A percentile compares a stretch with the other conserved stretches of the same genome.
Evolutionary conservation across 2,888 invertebrate species (phyloP).

Genomic region (Acrocera orbiculus): DNA sequence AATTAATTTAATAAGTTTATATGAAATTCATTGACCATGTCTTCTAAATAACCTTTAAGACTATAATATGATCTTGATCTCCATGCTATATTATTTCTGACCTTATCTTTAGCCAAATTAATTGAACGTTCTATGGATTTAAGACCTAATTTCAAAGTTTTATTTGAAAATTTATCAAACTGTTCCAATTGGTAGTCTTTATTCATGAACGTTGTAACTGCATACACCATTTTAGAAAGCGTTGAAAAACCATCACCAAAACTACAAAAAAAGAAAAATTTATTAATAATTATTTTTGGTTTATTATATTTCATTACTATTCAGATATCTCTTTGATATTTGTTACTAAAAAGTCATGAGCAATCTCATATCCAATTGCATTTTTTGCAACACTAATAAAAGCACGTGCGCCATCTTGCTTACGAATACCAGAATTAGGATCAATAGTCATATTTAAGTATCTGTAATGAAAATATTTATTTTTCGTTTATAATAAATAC

Average conservation of each 20-base stretch:
- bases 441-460: slow-evolving; percentile 35
- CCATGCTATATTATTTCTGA: slow-evolving; percentile 31
- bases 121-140: slow-evolving; percentile 25
- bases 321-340: slow-evolving; percentile 30
- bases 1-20: slow-evolving; percentile 17
- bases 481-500: background rate
- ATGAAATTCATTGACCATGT: slow-evolving; percentile 26
- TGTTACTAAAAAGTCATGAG: slow-evolving; percentile 37
- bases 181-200: slow-evolving; percentile 32
- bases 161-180: slow-evolving; percentile 22
- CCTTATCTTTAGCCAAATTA: slow-evolving; percentile 27
- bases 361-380: slow-evolving; percentile 39
- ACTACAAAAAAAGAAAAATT: slow-evolving; percentile 18
- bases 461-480: slow-evolving; percentile 20
- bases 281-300: background rate
- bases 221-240: slow-evolving; percentile 35
- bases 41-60: slow-evolving; percentile 25
- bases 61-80: slow-evolving; percentile 27
- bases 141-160: slow-evolving; percentile 23
- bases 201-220: slow-evolving; percentile 36
- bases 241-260: slow-evolving; percentile 39
- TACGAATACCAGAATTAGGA: slow-evolving; percentile 36
- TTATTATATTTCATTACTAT: slow-evolving; percentile 24
- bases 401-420: slow-evolving; percentile 41
- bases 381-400: slow-evolving; percentile 40